Base-by-base conservation (phyloP, 2,888 invertebrate species). In the Ormia ochracea region DNA sequence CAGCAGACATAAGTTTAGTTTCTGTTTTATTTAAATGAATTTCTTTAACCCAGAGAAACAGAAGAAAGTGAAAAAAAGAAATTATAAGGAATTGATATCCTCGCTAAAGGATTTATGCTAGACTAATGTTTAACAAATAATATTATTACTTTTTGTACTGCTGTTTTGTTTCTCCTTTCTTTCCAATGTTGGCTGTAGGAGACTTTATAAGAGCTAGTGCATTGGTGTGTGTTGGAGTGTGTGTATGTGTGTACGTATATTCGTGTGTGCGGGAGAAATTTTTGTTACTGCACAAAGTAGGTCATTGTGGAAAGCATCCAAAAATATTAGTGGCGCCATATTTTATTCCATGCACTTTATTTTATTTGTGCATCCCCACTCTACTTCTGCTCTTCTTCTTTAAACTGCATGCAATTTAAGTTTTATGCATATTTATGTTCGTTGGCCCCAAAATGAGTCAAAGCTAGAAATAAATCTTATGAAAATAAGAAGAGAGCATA, bases 321-420 rank as follows among this genome's bases (percentile, higher is more conserved):
- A 75, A 65, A 80, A 80, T 72, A 80, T 76, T 80, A 72, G 80
- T 76, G 80, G 80, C 80, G 80, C 80, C 76, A 80, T 80, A 76
- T 80, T 72, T 72, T 76, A 72, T 68, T 61, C n/a, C n/a, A n/a
- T n/a, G 38, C 61, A 61, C 21, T 59, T 72, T 61, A 63, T 48
- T 63, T 48, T 76, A 63, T 70, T 70, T 77, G 45, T 26, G 5
- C 23, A 26, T 59, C 6, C 41, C 9, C n/a, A 3, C 12, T 17
- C 12, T 59, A 65, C 17, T 36, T 56, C 41, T 14, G 41, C 14
- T 41, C 7, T 41, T 23, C n/a, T 31, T 23, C 36, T 38, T 38
- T 23, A 14, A 26, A 66, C 41, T 66, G 59, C 66, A 66, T 52
- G 50, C 56, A 68, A 69, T 65, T 79, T 54, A 61, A 76, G 70